Percentiles rank a stretch among this genome's conserved stretches.
Conservation (phyloP, 2,113 vertebrate genomes). For the Scolopax mira region DNA sequence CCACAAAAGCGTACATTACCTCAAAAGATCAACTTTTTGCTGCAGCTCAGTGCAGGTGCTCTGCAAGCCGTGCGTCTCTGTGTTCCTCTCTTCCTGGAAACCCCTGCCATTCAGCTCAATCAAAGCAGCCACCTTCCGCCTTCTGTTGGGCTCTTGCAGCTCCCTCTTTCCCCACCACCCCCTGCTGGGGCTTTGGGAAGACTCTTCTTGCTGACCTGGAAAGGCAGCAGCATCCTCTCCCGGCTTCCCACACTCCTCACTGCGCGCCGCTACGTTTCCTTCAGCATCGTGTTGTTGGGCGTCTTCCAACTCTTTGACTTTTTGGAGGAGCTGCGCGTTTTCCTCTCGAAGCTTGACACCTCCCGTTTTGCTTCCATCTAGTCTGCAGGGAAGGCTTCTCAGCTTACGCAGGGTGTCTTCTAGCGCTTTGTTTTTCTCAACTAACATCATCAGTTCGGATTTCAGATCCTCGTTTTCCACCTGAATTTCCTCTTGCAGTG, state of each 20-base stretch:
- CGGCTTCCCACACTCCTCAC: neutral
- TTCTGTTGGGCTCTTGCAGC: conserved; percentile 33
- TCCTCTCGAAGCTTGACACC: conserved; percentile 45
- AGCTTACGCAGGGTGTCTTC: conserved; percentile 35
- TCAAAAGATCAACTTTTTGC: conserved; percentile 79
- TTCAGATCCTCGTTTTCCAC: conserved; percentile 70
- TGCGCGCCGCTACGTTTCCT: neutral
- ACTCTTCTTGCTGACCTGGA: neutral
- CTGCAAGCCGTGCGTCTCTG: conserved; percentile 72
- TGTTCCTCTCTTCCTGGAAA: conserved; percentile 57
- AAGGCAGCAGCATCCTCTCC: neutral
- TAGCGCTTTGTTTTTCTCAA: conserved; percentile 53
- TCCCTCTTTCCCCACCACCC: neutral
- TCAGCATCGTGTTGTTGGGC: neutral
- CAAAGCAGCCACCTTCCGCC: conserved; percentile 14
- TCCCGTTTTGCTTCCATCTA: conserved; percentile 65
- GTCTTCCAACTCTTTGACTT: conserved; percentile 52
- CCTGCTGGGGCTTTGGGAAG: accelerated
- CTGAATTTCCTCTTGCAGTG: conserved; percentile 37
- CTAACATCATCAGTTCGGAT: conserved; percentile 44
- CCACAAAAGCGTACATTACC: conserved; percentile 79
- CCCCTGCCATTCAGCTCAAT: conserved; percentile 30
- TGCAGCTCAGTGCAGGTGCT: conserved; percentile 76
- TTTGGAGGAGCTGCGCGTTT: conserved; percentile 44
- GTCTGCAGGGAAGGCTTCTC: neutral